These are phyloP conservation scores for Zaprionus camerounensis DNA, from an alignment of 1,140 invertebrate species.

Conservation along the genomic window DNA sequence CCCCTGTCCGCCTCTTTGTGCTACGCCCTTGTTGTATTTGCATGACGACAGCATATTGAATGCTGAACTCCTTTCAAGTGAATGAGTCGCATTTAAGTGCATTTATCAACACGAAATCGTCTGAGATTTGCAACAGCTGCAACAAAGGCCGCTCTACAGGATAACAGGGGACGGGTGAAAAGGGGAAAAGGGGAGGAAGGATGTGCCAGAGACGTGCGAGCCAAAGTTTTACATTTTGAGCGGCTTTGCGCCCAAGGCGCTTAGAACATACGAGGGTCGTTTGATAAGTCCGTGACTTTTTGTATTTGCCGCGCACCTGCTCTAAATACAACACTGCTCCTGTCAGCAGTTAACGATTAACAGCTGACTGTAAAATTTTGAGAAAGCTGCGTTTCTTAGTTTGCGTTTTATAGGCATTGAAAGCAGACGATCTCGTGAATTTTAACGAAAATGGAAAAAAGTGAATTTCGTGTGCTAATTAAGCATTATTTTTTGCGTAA, in stretches of 20 bases:
- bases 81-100: constrained; percentile 51
- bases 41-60: constrained; percentile 38
- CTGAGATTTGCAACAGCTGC: constrained; percentile 81
- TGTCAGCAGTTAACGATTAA: too few species aligned
- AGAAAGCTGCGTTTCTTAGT: too few species aligned
- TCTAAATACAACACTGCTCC: too few species aligned
- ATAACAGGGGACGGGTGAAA: background rate
- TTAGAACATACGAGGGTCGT: too few species aligned
- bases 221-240: constrained; percentile 67
- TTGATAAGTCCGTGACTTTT: too few species aligned
- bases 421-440: too few species aligned
- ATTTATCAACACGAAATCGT: constrained; percentile 70
- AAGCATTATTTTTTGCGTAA: too few species aligned
- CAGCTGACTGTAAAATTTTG: too few species aligned
- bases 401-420: too few species aligned
- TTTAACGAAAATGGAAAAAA: too few species aligned
- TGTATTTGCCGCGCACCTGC: too few species aligned
- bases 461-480: too few species aligned
- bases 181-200: constrained; percentile 4
- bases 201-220: constrained; percentile 5
- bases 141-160: constrained; percentile 36
- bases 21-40: constrained; percentile 18
- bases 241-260: constrained; percentile 50
- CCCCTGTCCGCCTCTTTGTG: rapidly evolving
- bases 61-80: constrained; percentile 5